Conservation (phyloP, 2,797 vertebrate genomes). For the Siniperca obscura region DNA sequence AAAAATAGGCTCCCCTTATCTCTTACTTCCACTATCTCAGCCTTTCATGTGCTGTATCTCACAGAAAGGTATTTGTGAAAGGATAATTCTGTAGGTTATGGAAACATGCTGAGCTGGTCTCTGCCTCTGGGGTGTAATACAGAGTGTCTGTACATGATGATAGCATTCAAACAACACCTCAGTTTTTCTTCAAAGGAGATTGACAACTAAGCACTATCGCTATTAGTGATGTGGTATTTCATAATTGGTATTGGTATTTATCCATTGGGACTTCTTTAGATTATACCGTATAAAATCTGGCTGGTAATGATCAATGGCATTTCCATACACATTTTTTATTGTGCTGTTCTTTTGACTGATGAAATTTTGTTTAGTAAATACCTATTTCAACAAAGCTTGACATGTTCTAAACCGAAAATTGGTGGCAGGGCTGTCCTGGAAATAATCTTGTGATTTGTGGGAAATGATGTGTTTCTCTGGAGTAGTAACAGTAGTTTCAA, state of each 20-base stretch:
- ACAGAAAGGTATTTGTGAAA: conserved; percentile 52
- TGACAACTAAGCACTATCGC: conserved; percentile 20
- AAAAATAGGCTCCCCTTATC: conserved; percentile 66
- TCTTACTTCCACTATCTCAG: conserved; percentile 34
- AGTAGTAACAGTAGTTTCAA: background rate
- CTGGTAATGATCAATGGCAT: conserved; percentile 6
- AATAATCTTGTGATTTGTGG: background rate
- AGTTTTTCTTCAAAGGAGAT: conserved; percentile 22
- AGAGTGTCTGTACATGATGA: conserved; percentile 42
- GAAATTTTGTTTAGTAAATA: background rate
- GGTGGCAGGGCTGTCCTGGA: background rate
- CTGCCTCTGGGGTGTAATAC: conserved; percentile 48
- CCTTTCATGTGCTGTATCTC: conserved; percentile 64
- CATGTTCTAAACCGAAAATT: background rate
- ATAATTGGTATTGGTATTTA: background rate
- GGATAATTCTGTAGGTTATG: conserved; percentile 64
- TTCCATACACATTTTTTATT: background rate
- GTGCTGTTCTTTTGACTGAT: background rate
- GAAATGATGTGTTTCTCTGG: background rate
- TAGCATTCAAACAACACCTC: conserved; percentile 55
- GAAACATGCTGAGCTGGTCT: conserved; percentile 53
- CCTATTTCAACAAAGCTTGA: background rate
- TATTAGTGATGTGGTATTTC: conserved; percentile 18
- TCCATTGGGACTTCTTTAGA: background rate
- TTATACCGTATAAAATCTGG: background rate